Percentiles rank a stretch among this genome's conserved stretches.
These are phyloP conservation scores for Sebastes hubbsi DNA, from an alignment of 2,797 vertebrate species.

Conservation along the genomic window DNA sequence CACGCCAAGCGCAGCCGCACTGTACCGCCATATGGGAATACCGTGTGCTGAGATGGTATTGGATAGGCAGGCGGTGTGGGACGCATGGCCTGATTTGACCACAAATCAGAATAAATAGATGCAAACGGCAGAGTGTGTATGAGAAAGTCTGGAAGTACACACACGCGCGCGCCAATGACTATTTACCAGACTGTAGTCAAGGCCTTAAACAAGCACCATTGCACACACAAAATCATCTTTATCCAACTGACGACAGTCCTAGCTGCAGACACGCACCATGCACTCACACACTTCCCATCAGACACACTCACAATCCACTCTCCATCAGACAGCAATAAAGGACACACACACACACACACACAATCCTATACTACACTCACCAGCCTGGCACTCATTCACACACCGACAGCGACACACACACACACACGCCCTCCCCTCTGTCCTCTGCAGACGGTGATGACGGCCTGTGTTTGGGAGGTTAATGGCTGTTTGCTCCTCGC, in stretches of 20 bases:
- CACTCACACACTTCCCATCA: conserved; percentile 12
- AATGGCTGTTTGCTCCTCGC: conserved; percentile 75
- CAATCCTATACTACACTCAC: conserved; percentile 12
- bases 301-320: conserved; percentile 12
- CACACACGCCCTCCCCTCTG: conserved; percentile 14
- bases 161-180: neutral
- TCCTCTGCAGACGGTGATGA: conserved; percentile 55
- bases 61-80: conserved; percentile 20
- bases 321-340: conserved; percentile 43
- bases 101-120: conserved; percentile 27
- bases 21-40: conserved; percentile 58
- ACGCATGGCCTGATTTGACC: conserved; percentile 10
- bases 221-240: neutral
- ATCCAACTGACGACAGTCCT: neutral
- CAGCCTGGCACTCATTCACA: conserved; percentile 15
- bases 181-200: conserved; percentile 31
- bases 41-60: conserved; percentile 22
- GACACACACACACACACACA: conserved; percentile 14
- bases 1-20: conserved; percentile 51
- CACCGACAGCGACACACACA: neutral
- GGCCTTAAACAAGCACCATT: conserved; percentile 7
- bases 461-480: conserved; percentile 75
- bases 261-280: neutral
- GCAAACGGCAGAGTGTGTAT: neutral
- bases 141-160: conserved; percentile 2